Conservation (phyloP, 2,888 invertebrate species). For the Lepidochrysops patricia region DNA sequence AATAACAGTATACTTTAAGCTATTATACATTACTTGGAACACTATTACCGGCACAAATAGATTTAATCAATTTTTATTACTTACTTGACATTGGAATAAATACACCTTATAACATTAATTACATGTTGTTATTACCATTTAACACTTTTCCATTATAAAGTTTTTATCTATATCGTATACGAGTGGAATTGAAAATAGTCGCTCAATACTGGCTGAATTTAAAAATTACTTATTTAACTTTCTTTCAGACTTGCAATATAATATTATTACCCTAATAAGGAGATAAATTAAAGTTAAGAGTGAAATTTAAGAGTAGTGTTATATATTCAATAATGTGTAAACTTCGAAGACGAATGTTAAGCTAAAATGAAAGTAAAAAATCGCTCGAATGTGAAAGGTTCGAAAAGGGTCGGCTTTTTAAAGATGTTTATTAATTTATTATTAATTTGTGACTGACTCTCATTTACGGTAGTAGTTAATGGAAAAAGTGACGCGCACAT, state of each 20-base stretch:
- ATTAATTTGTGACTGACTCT: background rate
- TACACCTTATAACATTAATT: background rate
- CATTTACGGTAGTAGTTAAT: too few species aligned
- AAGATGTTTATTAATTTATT: background rate
- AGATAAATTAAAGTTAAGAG: too few species aligned
- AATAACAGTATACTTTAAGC: too few species aligned
- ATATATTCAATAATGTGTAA: too few species aligned
- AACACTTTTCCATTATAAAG: background rate
- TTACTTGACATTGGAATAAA: background rate
- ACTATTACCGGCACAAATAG: background rate
- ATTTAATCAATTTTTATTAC: background rate
- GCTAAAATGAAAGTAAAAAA: background rate
- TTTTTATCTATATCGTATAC: background rate
- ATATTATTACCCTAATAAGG: too few species aligned
- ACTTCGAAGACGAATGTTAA: too few species aligned
- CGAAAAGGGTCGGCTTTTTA: background rate
- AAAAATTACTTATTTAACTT: too few species aligned
- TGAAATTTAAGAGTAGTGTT: too few species aligned
- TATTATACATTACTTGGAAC: background rate
- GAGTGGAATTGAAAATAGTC: too few species aligned
- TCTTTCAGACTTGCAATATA: too few species aligned
- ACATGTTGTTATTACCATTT: background rate
- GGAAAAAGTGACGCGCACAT: background rate
- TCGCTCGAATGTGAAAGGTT: background rate
- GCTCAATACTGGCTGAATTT: too few species aligned